Conservation (phyloP, 2,888 invertebrate species). For the Drosophila cognata region DNA sequence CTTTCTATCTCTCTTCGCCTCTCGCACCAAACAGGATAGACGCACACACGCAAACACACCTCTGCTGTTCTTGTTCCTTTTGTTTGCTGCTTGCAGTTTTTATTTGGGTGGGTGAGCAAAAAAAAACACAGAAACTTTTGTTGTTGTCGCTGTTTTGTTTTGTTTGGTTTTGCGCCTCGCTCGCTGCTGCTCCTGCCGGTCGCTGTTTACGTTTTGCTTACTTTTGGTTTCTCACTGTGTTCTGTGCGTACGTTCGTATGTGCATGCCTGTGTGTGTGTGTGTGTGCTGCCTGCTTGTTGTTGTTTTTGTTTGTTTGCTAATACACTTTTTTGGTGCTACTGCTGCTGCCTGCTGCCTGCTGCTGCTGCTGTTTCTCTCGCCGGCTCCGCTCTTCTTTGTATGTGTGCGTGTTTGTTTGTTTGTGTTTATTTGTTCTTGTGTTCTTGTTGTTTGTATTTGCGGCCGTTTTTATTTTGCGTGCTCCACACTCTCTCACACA, state of each 20-base stretch:
- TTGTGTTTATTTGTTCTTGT: slow-evolving; percentile 50
- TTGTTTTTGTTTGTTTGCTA: slow-evolving; percentile 66
- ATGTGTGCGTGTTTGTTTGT: slow-evolving; percentile 34
- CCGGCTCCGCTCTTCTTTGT: slow-evolving; percentile 27
- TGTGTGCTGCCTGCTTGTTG: slow-evolving; percentile 28
- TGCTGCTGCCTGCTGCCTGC: slow-evolving; percentile 21
- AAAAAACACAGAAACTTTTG: slow-evolving; percentile 26
- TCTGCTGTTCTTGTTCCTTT: slow-evolving; percentile 14
- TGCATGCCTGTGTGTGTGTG: slow-evolving; percentile 19
- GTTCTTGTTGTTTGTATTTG: slow-evolving; percentile 72
- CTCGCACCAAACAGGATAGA: slow-evolving; percentile 53
- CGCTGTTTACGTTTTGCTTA: slow-evolving; percentile 62
- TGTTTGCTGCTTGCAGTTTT: slow-evolving; percentile 40
- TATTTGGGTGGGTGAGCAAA: slow-evolving; percentile 43
- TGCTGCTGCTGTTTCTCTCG: slow-evolving; percentile 37
- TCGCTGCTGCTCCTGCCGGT: slow-evolving; percentile 29
- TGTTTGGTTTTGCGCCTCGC: slow-evolving; percentile 54
- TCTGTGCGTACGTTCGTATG: slow-evolving; percentile 3
- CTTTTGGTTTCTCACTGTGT: slow-evolving; percentile 30
- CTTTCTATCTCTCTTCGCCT: slow-evolving; percentile 22
- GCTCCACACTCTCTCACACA: slow-evolving; percentile 30
- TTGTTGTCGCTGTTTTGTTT: slow-evolving; percentile 43
- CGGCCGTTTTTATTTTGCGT: slow-evolving; percentile 71
- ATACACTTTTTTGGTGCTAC: slow-evolving; percentile 54
- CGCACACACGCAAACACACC: slow-evolving; percentile 24